Evolutionary conservation across 2,797 vertebrate species (phyloP), one percentile per base, ranked within the genome.

Genomic region (Limnodromus scolopaceus): DNA sequence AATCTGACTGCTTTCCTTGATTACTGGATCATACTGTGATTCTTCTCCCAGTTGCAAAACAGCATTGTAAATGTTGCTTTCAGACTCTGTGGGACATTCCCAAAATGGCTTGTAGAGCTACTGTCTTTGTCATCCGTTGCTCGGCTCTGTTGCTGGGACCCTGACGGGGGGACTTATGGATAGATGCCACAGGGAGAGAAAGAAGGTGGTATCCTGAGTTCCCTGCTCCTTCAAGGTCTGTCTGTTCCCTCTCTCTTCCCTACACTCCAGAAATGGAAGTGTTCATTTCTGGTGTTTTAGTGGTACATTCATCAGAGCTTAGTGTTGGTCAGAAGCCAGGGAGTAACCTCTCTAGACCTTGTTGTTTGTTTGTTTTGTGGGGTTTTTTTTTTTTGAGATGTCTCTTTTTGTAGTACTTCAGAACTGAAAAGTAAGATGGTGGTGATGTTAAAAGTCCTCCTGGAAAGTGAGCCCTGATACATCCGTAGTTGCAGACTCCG

Each of bases 1-100:
- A 88, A 91, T 91, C 69, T 66, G 84, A 70, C 39, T 85, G 28
- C 57, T 86, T 97, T 94, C 70, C 89, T 90, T 96, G 79, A 76
- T 95, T 94, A 76, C 79, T 88, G 65, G 72, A 48, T 78, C 46
- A 43, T 76, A 65, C 69, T 92, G 76, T 81, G 82, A 86, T 90
- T 94, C 57, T 89, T 92, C 91, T 92, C 34, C 38, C 49, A 61
- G 24, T 12, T 92, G 69, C 78, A 80, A 94, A 90, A 49, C 48
- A 87, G 20, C 38, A 36, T 66, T 63, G 45, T 87, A 84, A 89
- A 65, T 78, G 18, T 57, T 88, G 39, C 85, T 95, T 94, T 88
- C 61, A 88, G 28, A 78, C 61, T 79, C 55, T 48, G 34, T 66
- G 64, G 75, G 79, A 36, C 51, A 46, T 86, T 92, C 64, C 68